Conservation (phyloP, 1,140 invertebrate genomes). For the Rhopalosiphum padi region DNA sequence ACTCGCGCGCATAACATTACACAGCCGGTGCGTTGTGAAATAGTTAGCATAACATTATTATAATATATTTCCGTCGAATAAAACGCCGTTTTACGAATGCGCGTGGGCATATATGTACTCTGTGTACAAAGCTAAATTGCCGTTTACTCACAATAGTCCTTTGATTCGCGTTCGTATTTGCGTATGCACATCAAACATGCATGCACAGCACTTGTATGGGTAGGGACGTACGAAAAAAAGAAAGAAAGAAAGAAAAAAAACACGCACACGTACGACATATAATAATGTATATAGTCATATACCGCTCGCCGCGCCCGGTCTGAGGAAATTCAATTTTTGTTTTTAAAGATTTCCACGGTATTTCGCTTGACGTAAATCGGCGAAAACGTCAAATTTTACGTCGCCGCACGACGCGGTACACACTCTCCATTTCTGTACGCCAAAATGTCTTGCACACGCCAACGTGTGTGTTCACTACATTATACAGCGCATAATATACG, state of each 20-base stretch:
- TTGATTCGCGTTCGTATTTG: background rate
- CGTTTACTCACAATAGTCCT: background rate
- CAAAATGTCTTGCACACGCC: background rate
- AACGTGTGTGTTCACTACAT: background rate
- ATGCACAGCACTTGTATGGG: background rate
- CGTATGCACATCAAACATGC: background rate
- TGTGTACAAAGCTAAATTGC: slow-evolving; percentile 17
- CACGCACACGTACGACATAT: background rate
- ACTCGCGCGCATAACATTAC: background rate
- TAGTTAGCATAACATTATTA: background rate
- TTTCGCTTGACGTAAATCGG: background rate
- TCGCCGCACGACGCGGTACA: background rate
- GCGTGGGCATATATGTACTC: background rate
- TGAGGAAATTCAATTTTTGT: background rate
- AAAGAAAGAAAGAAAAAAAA: background rate
- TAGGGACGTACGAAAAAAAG: background rate
- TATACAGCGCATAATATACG: too few relatives aligned
- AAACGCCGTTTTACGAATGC: background rate
- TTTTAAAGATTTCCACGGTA: background rate
- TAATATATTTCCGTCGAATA: background rate
- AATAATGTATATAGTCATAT: background rate
- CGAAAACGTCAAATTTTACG: background rate
- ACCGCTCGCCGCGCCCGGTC: background rate
- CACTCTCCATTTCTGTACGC: too few relatives aligned
- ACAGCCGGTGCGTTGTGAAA: background rate